Conservation (phyloP, 92 coral and sea anemone species). For the Palythoa heliodiscus region DNA sequence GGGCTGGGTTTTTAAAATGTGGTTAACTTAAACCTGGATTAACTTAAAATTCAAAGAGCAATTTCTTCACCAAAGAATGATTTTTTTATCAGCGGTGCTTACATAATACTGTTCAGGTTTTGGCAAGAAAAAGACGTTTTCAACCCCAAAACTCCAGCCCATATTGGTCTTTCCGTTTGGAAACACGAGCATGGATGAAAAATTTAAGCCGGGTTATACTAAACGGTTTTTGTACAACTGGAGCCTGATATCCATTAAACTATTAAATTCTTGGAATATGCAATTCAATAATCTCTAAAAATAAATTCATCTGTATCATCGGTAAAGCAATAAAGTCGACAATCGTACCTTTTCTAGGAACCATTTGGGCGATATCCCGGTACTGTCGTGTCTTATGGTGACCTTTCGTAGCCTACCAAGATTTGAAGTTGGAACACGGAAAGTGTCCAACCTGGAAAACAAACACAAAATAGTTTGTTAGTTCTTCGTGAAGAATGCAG, state of each 20-base stretch:
- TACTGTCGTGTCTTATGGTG: constrained; percentile 67
- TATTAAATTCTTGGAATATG: neutral
- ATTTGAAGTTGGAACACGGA: constrained; percentile 82
- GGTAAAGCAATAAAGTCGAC: neutral
- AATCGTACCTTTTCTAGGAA: constrained; percentile 72
- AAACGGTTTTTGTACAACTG: too few species aligned
- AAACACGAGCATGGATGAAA: too few species aligned
- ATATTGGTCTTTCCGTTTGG: too few species aligned
- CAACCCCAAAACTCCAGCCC: too few species aligned
- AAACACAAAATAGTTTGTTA: neutral
- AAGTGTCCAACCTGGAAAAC: constrained; percentile 68
- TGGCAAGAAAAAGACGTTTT: too few species aligned
- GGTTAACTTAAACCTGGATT: too few species aligned
- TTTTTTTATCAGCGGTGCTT: too few species aligned
- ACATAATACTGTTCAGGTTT: too few species aligned
- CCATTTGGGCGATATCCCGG: constrained; percentile 85
- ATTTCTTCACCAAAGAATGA: too few species aligned
- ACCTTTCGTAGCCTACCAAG: constrained; percentile 72
- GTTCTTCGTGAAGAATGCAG: neutral
- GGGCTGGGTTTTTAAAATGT: too few species aligned
- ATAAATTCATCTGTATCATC: too few species aligned
- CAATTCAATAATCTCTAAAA: neutral
- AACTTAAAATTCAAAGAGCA: neutral
- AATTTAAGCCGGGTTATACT: too few species aligned
- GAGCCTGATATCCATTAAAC: neutral